Conservation (phyloP, 2,888 invertebrate species). For the Sisyra nigra region DNA sequence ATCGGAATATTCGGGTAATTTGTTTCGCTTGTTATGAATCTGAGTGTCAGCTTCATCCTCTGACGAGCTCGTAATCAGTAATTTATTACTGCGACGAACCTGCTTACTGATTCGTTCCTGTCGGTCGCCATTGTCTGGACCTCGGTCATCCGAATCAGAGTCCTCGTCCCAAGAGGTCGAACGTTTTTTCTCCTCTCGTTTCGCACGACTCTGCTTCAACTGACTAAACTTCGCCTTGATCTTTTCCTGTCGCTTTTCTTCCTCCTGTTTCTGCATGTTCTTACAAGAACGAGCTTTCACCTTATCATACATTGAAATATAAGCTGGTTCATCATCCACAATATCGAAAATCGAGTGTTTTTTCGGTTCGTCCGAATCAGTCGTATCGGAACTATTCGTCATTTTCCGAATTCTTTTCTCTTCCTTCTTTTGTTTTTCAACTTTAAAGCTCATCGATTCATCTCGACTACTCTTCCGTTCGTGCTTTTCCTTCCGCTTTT, state of each 20-base stretch:
- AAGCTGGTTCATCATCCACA: conserved; percentile 74
- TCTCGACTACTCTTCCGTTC: conserved; percentile 32
- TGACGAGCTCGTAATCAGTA: conserved; percentile 25
- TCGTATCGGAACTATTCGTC: conserved; percentile 43
- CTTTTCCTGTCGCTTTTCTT: conserved; percentile 72
- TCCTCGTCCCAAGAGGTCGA: conserved; percentile 82
- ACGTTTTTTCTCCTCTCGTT: conserved; percentile 77
- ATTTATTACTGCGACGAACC: conserved; percentile 19
- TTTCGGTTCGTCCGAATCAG: conserved; percentile 68
- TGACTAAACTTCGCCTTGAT: conserved; percentile 81
- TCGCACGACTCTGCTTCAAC: conserved; percentile 72
- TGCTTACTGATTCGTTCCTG: conserved; percentile 22
- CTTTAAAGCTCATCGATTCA: conserved; percentile 20
- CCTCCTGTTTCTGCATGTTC: conserved; percentile 84
- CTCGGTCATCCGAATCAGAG: conserved; percentile 52
- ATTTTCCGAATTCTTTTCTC: conserved; percentile 21
- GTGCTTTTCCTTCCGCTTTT: conserved; percentile 16
- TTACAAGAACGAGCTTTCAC: conserved; percentile 87
- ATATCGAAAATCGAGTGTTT: conserved; percentile 87
- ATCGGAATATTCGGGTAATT: conserved; percentile 35
- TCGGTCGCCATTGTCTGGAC: conserved; percentile 20
- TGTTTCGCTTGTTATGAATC: conserved; percentile 23
- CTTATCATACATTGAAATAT: conserved; percentile 96
- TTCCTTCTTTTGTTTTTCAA: conserved; percentile 18
- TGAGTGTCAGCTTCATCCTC: conserved; percentile 20